These are phyloP conservation scores for Odiellus spinosus DNA, from an alignment of 2,888 invertebrate genomes.

Conservation along the genomic window DNA sequence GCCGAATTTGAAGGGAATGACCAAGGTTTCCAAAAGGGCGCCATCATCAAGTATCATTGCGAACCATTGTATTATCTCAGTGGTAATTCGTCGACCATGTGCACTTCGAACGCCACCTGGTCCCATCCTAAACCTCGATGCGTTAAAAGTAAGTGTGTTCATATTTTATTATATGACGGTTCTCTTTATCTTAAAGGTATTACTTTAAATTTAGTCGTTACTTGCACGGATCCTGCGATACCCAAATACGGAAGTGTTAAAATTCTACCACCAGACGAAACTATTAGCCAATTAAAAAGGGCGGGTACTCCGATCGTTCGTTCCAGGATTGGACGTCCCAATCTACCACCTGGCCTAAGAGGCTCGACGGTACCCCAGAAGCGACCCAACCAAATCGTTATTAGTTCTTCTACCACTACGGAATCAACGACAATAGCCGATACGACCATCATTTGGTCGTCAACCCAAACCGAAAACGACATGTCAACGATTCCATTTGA, in stretches of 20 bases:
- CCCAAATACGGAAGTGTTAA: slow-evolving; percentile 11
- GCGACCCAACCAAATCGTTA: too few relatives aligned
- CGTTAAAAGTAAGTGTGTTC: slow-evolving; percentile 7
- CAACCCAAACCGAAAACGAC: too few relatives aligned
- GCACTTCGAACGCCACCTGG: slow-evolving; percentile 11
- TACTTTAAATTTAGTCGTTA: slow-evolving; percentile 5
- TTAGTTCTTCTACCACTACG: too few relatives aligned
- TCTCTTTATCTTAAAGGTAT: background rate
- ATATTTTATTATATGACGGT: background rate
- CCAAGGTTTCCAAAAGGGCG: slow-evolving; percentile 9
- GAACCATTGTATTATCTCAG: slow-evolving; percentile 7
- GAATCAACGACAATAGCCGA: too few relatives aligned
- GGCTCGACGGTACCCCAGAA: too few relatives aligned
- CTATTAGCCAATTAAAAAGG: background rate
- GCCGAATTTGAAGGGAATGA: slow-evolving; percentile 5
- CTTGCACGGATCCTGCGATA: slow-evolving; percentile 9
- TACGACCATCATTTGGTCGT: too few relatives aligned
- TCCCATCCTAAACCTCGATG: slow-evolving; percentile 8
- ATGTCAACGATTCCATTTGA: too few relatives aligned
- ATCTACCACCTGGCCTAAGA: too few relatives aligned
- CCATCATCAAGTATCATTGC: slow-evolving; percentile 9
- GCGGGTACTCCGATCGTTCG: too few relatives aligned
- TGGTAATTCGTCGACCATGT: slow-evolving; percentile 7
- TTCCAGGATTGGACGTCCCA: too few relatives aligned
- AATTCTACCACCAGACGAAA: slow-evolving; percentile 8